Evolutionary conservation across 92 coral and sea anemone genomes (phyloP).

Genomic region (Porites lobata): DNA sequence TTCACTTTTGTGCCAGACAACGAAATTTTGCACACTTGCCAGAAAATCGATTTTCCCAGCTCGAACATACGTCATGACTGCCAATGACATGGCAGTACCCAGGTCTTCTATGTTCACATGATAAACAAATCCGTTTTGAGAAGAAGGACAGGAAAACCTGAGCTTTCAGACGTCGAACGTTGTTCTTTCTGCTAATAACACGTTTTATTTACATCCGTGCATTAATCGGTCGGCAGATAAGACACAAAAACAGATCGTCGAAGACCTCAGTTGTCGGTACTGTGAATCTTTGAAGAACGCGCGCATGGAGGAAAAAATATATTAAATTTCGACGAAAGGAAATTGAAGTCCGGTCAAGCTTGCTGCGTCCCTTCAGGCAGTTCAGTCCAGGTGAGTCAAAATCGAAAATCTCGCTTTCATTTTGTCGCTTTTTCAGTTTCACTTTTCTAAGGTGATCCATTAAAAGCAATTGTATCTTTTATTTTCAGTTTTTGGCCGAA

Average conservation of each 20-base stretch:
- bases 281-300: neutral
- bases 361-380: neutral
- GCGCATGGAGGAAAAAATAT: neutral
- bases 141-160: too few relatives aligned
- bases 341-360: neutral
- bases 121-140: constrained; percentile 21
- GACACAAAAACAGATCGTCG: neutral
- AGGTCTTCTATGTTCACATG: neutral
- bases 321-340: neutral
- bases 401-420: neutral
- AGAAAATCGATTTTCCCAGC: too few relatives aligned
- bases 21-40: neutral
- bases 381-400: neutral
- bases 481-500: neutral
- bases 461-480: neutral
- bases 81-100: constrained; percentile 33
- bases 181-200: neutral
- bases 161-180: neutral
- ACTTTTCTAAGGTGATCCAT: neutral
- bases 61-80: too few relatives aligned
- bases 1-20: too few relatives aligned
- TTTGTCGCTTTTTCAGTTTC: neutral
- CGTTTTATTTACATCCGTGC: neutral
- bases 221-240: neutral
- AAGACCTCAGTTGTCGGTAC: neutral